A percentile compares a stretch with the other conserved stretches of the same genome.
These are phyloP conservation scores for Melierax canorus DNA, from an alignment of 2,113 vertebrate genomes.

Conservation along the genomic window DNA sequence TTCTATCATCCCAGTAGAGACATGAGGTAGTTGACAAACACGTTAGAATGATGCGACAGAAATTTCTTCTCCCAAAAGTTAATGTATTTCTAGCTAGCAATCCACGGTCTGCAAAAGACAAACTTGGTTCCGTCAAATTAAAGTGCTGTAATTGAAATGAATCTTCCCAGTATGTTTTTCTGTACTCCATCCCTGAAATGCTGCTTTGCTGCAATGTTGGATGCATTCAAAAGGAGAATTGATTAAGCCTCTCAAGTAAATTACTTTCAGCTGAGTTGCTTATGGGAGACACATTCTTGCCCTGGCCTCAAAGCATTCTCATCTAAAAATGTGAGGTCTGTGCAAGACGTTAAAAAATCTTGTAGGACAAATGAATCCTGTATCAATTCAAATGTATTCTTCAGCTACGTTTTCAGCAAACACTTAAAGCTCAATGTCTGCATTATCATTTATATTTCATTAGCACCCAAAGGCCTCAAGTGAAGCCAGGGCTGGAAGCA, in stretches of 20 bases:
- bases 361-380: not conserved
- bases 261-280: conserved; percentile 15
- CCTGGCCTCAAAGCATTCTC: not conserved
- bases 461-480: not conserved
- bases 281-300: not conserved
- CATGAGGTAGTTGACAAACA: not conserved
- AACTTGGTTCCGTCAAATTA: not conserved
- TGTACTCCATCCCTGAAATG: not conserved
- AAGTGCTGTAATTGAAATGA: not conserved
- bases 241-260: conserved; percentile 38
- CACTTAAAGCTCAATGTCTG: not conserved
- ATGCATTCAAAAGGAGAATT: conserved; percentile 7
- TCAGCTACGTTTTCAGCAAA: not conserved
- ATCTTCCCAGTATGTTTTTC: not conserved
- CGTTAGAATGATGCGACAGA: not conserved
- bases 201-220: not conserved
- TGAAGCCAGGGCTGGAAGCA: not conserved
- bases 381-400: not conserved
- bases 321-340: not conserved
- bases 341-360: not conserved
- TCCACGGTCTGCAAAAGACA: not conserved
- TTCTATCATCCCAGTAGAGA: not conserved
- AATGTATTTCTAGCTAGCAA: not conserved
- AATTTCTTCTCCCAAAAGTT: not conserved
- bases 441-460: conserved; percentile 10